Percentiles rank a stretch among this genome's conserved stretches.
Conservation (phyloP, 2,113 vertebrate genomes). For the Misgurnus anguillicaudatus region DNA sequence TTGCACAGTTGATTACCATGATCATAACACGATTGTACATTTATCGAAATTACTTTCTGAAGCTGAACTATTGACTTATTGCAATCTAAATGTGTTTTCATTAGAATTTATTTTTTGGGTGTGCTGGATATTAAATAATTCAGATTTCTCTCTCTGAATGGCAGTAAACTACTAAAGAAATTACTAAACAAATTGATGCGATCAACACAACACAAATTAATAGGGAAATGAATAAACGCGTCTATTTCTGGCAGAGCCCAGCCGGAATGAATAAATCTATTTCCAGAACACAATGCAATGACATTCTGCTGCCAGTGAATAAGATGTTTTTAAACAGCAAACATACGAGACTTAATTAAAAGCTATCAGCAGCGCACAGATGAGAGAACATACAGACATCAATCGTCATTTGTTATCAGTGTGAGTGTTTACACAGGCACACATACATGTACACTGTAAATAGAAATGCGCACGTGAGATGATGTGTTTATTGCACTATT, state of each 20-base stretch:
- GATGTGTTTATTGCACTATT: neutral
- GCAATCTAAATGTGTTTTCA: too few relatives aligned
- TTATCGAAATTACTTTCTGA: too few relatives aligned
- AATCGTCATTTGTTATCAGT: slow-evolving; percentile 37
- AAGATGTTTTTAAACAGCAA: slow-evolving; percentile 40
- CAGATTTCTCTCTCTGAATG: neutral
- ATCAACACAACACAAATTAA: slow-evolving; percentile 33
- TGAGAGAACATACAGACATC: slow-evolving; percentile 61
- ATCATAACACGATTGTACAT: too few relatives aligned
- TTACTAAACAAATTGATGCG: slow-evolving; percentile 18
- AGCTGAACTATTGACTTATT: too few relatives aligned
- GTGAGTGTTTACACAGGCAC: slow-evolving; percentile 54
- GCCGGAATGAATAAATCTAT: slow-evolving; percentile 55
- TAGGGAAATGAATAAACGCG: slow-evolving; percentile 19
- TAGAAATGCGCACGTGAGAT: slow-evolving; percentile 8
- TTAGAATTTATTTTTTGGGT: too few relatives aligned
- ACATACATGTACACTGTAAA: slow-evolving; percentile 39
- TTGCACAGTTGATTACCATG: too few relatives aligned
- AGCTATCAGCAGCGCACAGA: slow-evolving; percentile 65
- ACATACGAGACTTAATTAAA: slow-evolving; percentile 66
- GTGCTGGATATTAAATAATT: neutral
- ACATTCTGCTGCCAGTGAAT: slow-evolving; percentile 38
- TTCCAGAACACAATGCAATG: slow-evolving; percentile 41
- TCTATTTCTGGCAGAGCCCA: slow-evolving; percentile 31
- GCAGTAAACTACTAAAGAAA: neutral